phyloP scores from a whole-genome alignment of 1,140 invertebrate genomes.

The Pollicipes pollicipes region DNA sequence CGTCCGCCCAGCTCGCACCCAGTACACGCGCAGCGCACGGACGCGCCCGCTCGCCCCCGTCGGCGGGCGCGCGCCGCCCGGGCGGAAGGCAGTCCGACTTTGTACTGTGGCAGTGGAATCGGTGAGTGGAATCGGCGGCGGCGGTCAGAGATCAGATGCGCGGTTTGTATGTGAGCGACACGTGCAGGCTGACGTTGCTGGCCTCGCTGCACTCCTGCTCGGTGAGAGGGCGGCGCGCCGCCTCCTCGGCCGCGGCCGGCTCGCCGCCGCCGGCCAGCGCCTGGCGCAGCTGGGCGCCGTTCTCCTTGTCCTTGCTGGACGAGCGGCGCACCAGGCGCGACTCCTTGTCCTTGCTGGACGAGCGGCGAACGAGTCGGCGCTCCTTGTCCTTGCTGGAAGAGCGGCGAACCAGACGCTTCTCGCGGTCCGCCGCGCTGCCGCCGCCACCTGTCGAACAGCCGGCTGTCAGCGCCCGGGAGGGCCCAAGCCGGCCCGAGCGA shows the following conservation, averaged over 20 bases:
- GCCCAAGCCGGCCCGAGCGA: no score
- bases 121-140: neutral
- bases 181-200: conserved; percentile 41
- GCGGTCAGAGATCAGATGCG: conserved; percentile 28
- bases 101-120: neutral
- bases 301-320: conserved; percentile 25
- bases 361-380: conserved; percentile 38
- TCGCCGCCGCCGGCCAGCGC: conserved; percentile 14
- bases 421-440: conserved; percentile 45
- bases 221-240: conserved; percentile 23
- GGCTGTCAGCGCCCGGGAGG: conserved; percentile 11
- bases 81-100: neutral
- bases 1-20: neutral
- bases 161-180: conserved; percentile 43
- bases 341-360: conserved; percentile 44
- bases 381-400: conserved; percentile 46
- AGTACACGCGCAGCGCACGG: no score
- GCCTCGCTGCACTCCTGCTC: conserved; percentile 36
- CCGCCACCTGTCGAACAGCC: conserved; percentile 32
- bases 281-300: conserved; percentile 19
- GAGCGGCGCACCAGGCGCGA: neutral
- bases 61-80: no score
- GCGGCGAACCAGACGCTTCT: conserved; percentile 41
- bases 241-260: conserved; percentile 14
- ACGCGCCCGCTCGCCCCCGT: no score